A percentile compares a stretch with the other conserved stretches of the same genome.
These are phyloP conservation scores for Conomelus anceps DNA, from an alignment of 2,888 invertebrate species.

Conservation along the genomic window DNA sequence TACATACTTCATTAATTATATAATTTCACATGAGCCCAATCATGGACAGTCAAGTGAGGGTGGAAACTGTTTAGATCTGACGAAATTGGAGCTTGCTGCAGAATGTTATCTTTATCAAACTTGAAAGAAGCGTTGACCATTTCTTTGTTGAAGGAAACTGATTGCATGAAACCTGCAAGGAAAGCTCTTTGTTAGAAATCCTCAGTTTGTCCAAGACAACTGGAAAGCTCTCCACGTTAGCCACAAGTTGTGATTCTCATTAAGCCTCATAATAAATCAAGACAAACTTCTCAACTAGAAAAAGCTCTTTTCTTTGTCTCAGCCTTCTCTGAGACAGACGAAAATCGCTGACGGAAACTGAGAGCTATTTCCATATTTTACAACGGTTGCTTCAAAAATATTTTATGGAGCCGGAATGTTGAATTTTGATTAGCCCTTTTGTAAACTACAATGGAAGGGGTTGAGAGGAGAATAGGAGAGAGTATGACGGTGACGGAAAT, in stretches of 20 bases:
- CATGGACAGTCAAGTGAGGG: no score
- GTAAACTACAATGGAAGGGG: not conserved
- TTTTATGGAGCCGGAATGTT: not conserved
- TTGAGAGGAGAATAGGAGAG: not conserved
- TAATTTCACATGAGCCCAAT: no score
- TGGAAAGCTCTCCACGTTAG: not conserved
- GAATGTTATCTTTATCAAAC: not conserved
- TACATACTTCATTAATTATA: no score
- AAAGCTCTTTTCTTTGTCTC: not conserved
- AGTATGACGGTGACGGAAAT: not conserved
- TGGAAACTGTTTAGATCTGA: no score
- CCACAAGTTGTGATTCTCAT: not conserved
- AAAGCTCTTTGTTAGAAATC: not conserved
- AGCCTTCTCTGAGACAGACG: not conserved
- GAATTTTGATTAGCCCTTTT: not conserved
- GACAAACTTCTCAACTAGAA: not conserved
- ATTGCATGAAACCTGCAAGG: not conserved
- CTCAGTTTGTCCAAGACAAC: not conserved
- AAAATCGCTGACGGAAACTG: not conserved
- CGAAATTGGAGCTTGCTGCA: not conserved
- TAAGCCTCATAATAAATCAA: not conserved
- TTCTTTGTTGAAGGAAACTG: not conserved
- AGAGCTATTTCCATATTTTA: not conserved
- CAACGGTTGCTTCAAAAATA: not conserved
- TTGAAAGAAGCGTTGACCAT: not conserved